Conservation (phyloP, 2,797 vertebrate genomes). For the Chromobotia macracanthus region DNA sequence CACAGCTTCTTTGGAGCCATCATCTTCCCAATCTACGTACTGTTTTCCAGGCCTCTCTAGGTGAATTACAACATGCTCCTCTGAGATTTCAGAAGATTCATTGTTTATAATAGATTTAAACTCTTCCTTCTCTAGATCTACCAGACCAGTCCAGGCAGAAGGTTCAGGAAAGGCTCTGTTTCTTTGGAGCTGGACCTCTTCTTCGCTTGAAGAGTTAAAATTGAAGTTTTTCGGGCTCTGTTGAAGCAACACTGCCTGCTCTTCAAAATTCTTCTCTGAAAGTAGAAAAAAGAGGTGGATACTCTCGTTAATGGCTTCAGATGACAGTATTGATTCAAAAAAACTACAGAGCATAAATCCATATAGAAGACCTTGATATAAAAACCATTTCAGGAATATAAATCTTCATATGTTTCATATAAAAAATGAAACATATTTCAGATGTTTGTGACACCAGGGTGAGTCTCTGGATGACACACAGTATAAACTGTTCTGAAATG, state of each 20-base stretch:
- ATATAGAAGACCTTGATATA: background rate
- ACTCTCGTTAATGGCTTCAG: slow-evolving; percentile 6
- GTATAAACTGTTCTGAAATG: slow-evolving; percentile 7
- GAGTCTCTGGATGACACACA: background rate
- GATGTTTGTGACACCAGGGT: slow-evolving; percentile 5
- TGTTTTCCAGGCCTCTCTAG: slow-evolving; percentile 59
- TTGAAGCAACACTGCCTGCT: slow-evolving; percentile 58
- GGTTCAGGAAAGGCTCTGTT: slow-evolving; percentile 58
- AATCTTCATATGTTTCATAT: slow-evolving; percentile 12
- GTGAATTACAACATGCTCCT: slow-evolving; percentile 77
- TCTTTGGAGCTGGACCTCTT: slow-evolving; percentile 55
- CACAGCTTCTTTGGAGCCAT: slow-evolving; percentile 43
- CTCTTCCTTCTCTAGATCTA: slow-evolving; percentile 65
- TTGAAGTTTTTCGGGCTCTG: slow-evolving; percentile 56
- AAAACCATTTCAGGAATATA: background rate
- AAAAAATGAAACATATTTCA: slow-evolving; percentile 1
- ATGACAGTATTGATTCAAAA: background rate
- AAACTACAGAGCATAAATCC: slow-evolving; percentile 30
- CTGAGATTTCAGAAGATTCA: slow-evolving; percentile 77
- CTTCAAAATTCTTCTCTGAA: slow-evolving; percentile 67
- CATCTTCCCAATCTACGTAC: slow-evolving; percentile 55
- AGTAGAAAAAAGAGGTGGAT: slow-evolving; percentile 46
- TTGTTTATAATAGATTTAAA: slow-evolving; percentile 63
- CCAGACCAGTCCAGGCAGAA: slow-evolving; percentile 71
- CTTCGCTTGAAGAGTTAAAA: slow-evolving; percentile 48